Evolutionary conservation across 2,113 vertebrate genomes (phyloP).

Genomic region (Corythornis vintsioides): DNA sequence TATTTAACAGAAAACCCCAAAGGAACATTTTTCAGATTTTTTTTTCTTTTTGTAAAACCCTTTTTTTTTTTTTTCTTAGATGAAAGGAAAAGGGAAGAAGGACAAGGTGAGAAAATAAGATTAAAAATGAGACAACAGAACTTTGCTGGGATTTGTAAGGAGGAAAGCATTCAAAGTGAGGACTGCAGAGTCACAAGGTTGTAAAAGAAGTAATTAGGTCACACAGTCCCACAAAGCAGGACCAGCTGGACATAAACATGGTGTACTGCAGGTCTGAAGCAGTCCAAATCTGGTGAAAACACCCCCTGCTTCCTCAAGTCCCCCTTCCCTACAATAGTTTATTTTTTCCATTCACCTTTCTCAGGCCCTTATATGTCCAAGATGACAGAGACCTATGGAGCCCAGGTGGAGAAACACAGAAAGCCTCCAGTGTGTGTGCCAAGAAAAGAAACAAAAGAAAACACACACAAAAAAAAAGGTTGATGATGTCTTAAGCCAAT

Average conservation of each 20-base stretch:
- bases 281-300: background rate
- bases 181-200: background rate
- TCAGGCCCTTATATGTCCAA: background rate
- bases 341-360: background rate
- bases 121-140: background rate
- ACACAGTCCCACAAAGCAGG: background rate
- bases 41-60: background rate
- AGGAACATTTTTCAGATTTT: background rate
- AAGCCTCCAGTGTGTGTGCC: background rate
- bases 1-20: conserved; percentile 8
- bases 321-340: background rate
- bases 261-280: background rate
- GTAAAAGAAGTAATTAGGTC: background rate
- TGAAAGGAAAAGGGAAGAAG: background rate
- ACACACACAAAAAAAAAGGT: background rate
- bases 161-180: background rate
- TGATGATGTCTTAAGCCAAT: background rate
- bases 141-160: background rate
- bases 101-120: background rate
- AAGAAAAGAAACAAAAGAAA: conserved; percentile 28
- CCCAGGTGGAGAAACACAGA: background rate
- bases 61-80: background rate
- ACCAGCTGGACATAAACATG: background rate
- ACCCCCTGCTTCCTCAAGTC: background rate
- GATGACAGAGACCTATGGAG: background rate